Percentiles rank a stretch among this genome's conserved stretches.
phyloP scores from a whole-genome alignment of 2,797 vertebrate genomes.

The Muscicapa comitata region DNA sequence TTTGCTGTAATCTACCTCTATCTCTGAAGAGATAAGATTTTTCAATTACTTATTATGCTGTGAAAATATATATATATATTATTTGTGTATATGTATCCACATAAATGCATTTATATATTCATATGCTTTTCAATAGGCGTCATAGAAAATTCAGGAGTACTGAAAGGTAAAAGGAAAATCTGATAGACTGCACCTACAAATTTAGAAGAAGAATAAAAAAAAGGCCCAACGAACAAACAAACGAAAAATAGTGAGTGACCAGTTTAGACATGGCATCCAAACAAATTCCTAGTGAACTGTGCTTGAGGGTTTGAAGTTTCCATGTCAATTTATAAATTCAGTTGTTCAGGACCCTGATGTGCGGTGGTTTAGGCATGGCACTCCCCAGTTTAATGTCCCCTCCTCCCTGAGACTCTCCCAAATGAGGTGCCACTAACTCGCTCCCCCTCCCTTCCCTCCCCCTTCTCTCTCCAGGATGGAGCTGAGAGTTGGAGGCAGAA shows the following conservation, averaged over 20 bases:
- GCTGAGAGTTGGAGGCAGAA: neutral
- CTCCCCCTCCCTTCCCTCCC: neutral
- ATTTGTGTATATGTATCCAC: neutral
- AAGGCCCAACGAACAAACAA: neutral
- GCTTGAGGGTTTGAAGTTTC: neutral
- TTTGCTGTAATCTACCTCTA: neutral
- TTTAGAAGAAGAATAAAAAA: neutral
- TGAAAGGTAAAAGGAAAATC: neutral
- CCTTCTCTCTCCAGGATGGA: accelerated
- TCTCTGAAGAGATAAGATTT: neutral
- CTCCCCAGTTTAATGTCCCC: neutral
- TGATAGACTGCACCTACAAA: neutral
- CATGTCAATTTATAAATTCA: neutral
- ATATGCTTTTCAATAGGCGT: neutral
- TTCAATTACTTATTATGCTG: neutral
- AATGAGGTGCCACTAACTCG: accelerated
- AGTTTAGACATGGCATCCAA: neutral
- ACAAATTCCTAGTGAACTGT: neutral
- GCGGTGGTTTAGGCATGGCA: accelerated
- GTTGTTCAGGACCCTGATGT: neutral
- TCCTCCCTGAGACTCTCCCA: neutral
- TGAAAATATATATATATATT: neutral
- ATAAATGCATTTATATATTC: neutral
- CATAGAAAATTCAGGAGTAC: neutral
- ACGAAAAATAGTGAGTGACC: neutral